Conservation (phyloP, 2,797 vertebrate species). For the Anguilla pacifica region DNA sequence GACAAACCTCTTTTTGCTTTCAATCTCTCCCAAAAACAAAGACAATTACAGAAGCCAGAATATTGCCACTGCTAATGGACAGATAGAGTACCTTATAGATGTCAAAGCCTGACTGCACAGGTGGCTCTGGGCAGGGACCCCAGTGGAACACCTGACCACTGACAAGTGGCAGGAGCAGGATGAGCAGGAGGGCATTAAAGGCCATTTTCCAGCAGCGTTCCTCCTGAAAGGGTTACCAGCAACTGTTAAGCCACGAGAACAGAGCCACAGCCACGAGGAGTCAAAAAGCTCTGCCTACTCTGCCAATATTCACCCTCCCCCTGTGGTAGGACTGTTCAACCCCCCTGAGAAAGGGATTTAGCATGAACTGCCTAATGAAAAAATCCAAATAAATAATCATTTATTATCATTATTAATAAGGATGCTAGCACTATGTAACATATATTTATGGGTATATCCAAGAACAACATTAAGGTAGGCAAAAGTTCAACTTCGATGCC, state of each 20-base stretch:
- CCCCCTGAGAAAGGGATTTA: not conserved
- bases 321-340: not conserved
- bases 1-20: not conserved
- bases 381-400: too few species aligned
- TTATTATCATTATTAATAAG: too few species aligned
- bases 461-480: not conserved
- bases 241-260: not conserved
- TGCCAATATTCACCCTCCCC: not conserved
- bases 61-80: not conserved
- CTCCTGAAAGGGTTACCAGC: not conserved
- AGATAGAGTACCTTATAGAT: constrained; percentile 69
- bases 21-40: not conserved
- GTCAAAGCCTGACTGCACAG: constrained; percentile 73
- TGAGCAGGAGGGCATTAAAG: constrained; percentile 37
- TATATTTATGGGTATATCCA: too few species aligned
- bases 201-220: constrained; percentile 25
- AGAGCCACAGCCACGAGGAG: constrained; percentile 32
- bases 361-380: not conserved
- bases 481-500: too few species aligned
- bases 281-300: constrained; percentile 12
- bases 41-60: too few species aligned
- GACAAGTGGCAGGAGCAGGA: constrained; percentile 58
- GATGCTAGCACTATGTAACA: too few species aligned
- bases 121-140: constrained; percentile 69
- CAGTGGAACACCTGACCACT: constrained; percentile 70